Conservation (phyloP, 2,113 vertebrate species). For the Isurus oxyrinchus region DNA sequence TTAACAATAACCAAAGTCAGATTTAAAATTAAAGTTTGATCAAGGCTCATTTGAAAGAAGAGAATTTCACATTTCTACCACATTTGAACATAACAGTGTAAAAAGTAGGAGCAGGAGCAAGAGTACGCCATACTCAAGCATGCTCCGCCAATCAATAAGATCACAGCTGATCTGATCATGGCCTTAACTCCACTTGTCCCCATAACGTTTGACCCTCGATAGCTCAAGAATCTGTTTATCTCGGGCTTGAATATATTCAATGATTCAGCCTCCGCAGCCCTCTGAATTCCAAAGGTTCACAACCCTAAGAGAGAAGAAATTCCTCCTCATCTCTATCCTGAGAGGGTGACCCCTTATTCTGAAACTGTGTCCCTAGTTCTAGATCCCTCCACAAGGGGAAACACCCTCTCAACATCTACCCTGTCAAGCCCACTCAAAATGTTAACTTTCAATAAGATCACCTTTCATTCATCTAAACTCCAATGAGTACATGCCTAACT, state of each 20-base stretch:
- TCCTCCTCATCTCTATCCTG: not conserved
- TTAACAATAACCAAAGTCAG: no score
- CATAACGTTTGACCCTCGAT: not conserved
- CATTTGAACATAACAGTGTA: no score
- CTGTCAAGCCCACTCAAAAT: not conserved
- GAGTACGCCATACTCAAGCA: no score
- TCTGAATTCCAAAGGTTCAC: no score
- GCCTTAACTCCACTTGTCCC: not conserved
- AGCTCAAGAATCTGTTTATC: not conserved
- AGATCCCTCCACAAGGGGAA: not conserved
- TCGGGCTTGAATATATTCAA: not conserved
- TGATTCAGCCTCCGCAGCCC: not conserved
- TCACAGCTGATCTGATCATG: no score
- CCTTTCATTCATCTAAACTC: not conserved
- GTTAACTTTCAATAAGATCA: not conserved
- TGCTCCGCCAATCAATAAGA: no score
- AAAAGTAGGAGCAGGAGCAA: no score
- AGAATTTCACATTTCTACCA: no score
- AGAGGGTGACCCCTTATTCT: not conserved
- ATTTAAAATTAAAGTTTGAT: no score
- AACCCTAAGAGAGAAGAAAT: not conserved
- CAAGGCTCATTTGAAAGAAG: no score
- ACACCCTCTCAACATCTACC: not conserved
- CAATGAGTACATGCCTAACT: not conserved
- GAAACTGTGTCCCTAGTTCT: not conserved